Percentiles rank a stretch among this genome's conserved stretches.
Conservation (phyloP, 2,113 vertebrate species). For the Piprites chloris region DNA sequence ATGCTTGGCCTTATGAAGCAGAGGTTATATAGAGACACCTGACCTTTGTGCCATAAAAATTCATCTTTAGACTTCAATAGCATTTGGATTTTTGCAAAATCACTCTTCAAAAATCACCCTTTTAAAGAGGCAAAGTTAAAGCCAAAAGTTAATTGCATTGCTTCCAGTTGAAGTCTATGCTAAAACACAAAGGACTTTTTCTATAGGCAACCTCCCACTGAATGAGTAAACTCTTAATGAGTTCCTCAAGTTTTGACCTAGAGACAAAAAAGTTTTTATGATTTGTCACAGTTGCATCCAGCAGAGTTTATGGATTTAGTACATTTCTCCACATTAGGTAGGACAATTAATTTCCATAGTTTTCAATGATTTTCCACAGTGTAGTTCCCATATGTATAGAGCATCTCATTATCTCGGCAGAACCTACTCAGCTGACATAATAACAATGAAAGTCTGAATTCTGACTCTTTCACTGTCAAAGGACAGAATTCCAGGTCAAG, state of each 20-base stretch:
- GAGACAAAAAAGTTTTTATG: background rate
- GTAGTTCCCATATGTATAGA: background rate
- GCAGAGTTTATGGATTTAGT: background rate
- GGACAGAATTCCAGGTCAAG: background rate
- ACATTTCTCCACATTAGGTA: background rate
- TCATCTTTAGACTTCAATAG: background rate
- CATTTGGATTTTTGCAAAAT: background rate
- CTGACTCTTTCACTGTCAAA: background rate
- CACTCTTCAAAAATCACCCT: background rate
- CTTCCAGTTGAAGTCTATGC: background rate
- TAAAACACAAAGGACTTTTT: background rate
- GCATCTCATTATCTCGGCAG: background rate
- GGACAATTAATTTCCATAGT: background rate
- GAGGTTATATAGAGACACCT: background rate
- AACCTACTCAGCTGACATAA: rapidly evolving
- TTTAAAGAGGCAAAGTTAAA: background rate
- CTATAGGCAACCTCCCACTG: background rate
- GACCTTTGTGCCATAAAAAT: background rate
- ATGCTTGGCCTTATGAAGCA: background rate
- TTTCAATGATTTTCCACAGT: background rate
- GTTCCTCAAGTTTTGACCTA: background rate
- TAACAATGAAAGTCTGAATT: background rate
- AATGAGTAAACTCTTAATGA: background rate
- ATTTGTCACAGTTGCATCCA: background rate
- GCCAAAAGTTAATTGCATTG: background rate